Evolutionary conservation across 2,113 vertebrate genomes (phyloP), one percentile per base, ranked within the genome.

Genomic region (Corythornis vintsioides): DNA sequence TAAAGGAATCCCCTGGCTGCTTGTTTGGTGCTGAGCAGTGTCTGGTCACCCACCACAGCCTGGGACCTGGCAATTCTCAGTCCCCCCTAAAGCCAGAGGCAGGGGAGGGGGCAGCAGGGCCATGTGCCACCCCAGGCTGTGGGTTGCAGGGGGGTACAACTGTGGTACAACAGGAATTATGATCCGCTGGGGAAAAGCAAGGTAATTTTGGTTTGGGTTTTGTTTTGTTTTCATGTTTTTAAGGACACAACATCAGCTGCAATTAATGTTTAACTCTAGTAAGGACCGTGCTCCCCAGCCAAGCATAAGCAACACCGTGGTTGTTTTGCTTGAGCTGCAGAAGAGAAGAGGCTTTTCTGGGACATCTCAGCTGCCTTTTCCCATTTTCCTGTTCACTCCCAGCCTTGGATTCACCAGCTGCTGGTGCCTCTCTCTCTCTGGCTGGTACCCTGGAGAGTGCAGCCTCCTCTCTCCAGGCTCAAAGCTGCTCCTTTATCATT

Each of bases 11-110:
- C 3, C 13, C 6, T 11, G 1, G 31, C 17, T 13, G 52, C 5
- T 16, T 17, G 35, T 9, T 29, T 31, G 33, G 38, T 11, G 85
- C 75, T 29, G 66, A 38, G 33, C 35, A 14, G 40, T 2, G 38
- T 4, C 22, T 3, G 43, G 3, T 17, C 80, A 47, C 22, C 0
- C 2, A 0, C 14, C 16, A 2, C 18, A 0, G 4, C 50, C 3
- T 8, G 43, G 63, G 18, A 4, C 25, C 38, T 60, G 79, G 43
- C 4, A 2, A 8, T 59, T 59, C 69, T 63, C 4, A 18, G 10
- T 63, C 10, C 2, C 7, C 11, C 10, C n/a, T 29, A 3, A 7
- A 7, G 18, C n/a, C 64, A 57, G 81, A 40, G 79, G 22, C 47
- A 25, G 70, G 63, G 69, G 31, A 11, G 25, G 55, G 38, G 73